Base-by-base conservation (phyloP, 53 echinoderm and acorn worm species). In the Actinopyga echinites region DNA sequence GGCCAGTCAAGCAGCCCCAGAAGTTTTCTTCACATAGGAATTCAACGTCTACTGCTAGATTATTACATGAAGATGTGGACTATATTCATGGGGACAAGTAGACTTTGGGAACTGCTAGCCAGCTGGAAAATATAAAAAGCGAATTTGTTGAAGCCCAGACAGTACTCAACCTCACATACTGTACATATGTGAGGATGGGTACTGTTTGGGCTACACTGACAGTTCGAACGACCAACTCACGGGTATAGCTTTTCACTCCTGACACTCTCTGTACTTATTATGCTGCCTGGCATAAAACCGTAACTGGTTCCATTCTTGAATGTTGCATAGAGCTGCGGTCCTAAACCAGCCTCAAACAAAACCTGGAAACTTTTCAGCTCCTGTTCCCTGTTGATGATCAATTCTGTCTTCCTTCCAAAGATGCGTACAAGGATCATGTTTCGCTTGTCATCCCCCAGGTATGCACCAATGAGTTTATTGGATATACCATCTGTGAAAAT, bases 221-320 rank as follows among this genome's bases (percentile, higher is more conserved):
- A 55, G 11, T 11, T 55, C 56, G n/a, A n/a, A n/a, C n/a, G n/a
- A n/a, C n/a, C n/a, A 22, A 80, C 93, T 87, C 40, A 93, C 93
- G 64, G 80, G 49, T 83, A 89, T n/a, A 93, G 57, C 13, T 79
- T 43, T n/a, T 93, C 93, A 53, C 89, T 87, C 11, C 83, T 69
- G 25, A 97, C 97, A 29, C 66, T 68, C 60, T 90, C 73, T 19
- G 85, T 56, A 45, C 87, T 53, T 8, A 97, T 67, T 29, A 79
- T 88, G 25, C 58, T 75, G 44, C 97, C 97, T 20, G 93, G 93
- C 35, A 97, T 78, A 64, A 69, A 97, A 56, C 92, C 92, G 64
- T 97, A 97, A 82, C 92, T 85, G 30, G 94, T 86, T 21, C 97
- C 97, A 71, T 97, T 97, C 53, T 97, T 86, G 57, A 92, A 94